Percentiles rank a stretch among this genome's conserved stretches.
phyloP scores from a whole-genome alignment of 2,113 vertebrate species.

The Oreotrochilus melanogaster region DNA sequence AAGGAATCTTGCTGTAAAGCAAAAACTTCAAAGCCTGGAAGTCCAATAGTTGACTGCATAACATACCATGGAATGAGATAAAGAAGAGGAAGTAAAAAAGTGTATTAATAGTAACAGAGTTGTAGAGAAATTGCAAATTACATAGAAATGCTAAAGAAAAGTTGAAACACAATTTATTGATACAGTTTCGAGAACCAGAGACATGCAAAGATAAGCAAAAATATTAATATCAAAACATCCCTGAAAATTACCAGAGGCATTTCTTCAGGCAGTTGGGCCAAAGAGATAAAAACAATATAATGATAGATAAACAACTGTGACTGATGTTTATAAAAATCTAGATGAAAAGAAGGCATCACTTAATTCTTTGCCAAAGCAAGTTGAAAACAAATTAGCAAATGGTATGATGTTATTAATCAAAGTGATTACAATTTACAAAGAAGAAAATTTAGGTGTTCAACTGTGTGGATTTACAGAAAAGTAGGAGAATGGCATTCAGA shows the following conservation, averaged over 20 bases:
- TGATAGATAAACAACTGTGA: not conserved
- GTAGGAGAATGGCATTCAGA: not conserved
- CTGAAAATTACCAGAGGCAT: not conserved
- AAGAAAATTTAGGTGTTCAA: not conserved
- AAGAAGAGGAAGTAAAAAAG: not conserved
- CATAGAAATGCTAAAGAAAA: not conserved
- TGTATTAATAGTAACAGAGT: not conserved
- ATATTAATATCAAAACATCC: not conserved
- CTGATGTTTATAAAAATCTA: not conserved
- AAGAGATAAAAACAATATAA: not conserved
- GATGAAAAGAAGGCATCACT: not conserved
- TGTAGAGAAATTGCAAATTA: not conserved
- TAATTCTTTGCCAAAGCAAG: not conserved
- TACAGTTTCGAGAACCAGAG: not conserved
- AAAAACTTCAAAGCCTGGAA: not conserved
- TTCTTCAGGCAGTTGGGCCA: not conserved
- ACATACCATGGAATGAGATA: not conserved
- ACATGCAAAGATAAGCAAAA: not conserved
- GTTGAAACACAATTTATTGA: not conserved
- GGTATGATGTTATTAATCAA: not conserved
- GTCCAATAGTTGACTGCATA: not conserved
- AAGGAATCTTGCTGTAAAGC: not conserved
- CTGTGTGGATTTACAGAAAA: not conserved
- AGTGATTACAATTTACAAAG: not conserved
- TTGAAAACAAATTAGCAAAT: not conserved